Conservation (phyloP, 2,113 vertebrate species). For the Erythrolamprus reginae region DNA sequence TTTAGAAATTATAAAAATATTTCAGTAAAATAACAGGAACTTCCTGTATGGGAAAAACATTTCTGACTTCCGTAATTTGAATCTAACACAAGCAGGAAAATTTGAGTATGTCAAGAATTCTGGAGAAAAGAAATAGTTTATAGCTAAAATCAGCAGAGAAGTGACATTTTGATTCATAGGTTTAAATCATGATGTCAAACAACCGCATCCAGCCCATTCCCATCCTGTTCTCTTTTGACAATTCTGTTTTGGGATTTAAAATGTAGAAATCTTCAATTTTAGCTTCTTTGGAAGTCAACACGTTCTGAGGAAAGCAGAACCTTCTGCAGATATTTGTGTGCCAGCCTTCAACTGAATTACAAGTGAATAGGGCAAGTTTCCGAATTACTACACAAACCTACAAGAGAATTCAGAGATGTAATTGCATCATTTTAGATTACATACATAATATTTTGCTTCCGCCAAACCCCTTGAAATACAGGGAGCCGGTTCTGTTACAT, state of each 20-base stretch:
- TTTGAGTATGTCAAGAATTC: background rate
- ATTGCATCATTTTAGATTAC: background rate
- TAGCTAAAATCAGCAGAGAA: background rate
- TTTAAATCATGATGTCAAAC: background rate
- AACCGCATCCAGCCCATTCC: background rate
- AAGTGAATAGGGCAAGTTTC: background rate
- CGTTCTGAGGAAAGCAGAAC: background rate
- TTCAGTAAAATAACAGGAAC: background rate
- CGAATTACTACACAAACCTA: background rate
- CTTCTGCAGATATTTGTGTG: constrained; percentile 43
- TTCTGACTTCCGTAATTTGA: background rate
- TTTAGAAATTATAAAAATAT: background rate
- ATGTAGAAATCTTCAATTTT: background rate
- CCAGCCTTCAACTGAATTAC: constrained; percentile 39
- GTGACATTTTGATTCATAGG: background rate
- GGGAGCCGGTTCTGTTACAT: background rate
- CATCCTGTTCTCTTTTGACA: background rate
- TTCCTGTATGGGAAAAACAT: background rate
- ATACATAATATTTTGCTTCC: background rate
- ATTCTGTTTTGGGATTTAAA: background rate
- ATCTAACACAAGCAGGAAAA: background rate
- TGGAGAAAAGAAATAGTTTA: background rate
- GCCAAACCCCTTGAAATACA: background rate
- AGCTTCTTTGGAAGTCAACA: background rate
- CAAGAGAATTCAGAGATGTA: background rate